Conservation (phyloP, 2,888 invertebrate species). For the Cheilosia urbana region DNA sequence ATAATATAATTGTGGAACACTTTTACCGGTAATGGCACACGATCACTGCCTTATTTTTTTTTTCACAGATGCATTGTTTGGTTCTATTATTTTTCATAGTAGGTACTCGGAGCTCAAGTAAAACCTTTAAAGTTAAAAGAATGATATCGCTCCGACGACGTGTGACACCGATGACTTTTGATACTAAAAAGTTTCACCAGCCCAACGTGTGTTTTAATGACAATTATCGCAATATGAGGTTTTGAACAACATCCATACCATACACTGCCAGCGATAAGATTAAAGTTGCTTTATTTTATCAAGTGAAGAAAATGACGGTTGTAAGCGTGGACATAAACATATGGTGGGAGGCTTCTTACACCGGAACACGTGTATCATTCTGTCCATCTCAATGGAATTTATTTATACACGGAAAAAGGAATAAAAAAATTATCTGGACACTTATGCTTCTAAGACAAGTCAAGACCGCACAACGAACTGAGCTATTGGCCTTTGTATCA, state of each 20-base stretch:
- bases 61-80: neutral
- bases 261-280: constrained; percentile 53
- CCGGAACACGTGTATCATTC: constrained; percentile 15
- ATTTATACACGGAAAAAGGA: constrained; percentile 7
- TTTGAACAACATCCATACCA: constrained; percentile 64
- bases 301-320: constrained; percentile 60
- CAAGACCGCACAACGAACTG: constrained; percentile 8
- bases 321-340: constrained; percentile 52
- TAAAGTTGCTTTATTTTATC: constrained; percentile 61
- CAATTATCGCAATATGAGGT: constrained; percentile 60
- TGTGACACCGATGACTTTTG: constrained; percentile 45
- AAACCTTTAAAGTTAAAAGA: neutral
- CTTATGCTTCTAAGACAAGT: neutral
- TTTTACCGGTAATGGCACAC: constrained; percentile 37
- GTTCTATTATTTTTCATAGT: neutral
- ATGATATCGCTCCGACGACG: neutral
- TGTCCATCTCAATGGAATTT: constrained; percentile 5
- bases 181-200: constrained; percentile 62
- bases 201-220: constrained; percentile 65
- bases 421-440: neutral
- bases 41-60: constrained; percentile 15
- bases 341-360: neutral
- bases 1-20: neutral
- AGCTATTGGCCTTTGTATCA: constrained; percentile 13
- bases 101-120: neutral